Percentiles rank a stretch among this genome's conserved stretches.
Evolutionary conservation across 2,797 vertebrate genomes (phyloP).

Genomic region (Sardinella longiceps): DNA sequence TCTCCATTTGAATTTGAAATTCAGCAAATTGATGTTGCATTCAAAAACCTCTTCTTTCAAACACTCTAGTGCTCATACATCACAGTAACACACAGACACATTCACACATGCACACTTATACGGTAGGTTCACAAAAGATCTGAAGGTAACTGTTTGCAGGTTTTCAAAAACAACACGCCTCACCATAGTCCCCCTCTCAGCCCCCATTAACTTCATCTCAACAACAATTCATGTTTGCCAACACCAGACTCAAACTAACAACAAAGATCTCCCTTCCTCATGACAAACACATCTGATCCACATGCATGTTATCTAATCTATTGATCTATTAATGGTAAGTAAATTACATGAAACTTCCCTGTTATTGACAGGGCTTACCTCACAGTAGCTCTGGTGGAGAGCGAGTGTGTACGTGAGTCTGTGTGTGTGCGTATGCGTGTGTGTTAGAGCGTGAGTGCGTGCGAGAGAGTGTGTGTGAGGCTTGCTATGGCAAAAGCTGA

Average conservation of each 20-base stretch:
- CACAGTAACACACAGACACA: not conserved
- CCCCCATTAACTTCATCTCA: not conserved
- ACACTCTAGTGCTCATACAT: not conserved
- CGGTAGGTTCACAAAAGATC: not conserved
- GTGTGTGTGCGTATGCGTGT: slow-evolving; percentile 33
- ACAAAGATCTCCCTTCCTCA: not conserved
- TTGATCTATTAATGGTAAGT: slow-evolving; percentile 20
- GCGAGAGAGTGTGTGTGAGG: slow-evolving; percentile 30
- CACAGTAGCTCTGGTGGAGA: slow-evolving; percentile 38
- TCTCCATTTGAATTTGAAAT: not conserved
- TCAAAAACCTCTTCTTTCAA: not conserved
- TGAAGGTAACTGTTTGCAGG: not conserved
- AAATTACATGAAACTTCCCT: slow-evolving; percentile 29
- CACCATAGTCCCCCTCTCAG: not conserved
- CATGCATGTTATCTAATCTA: slow-evolving; percentile 33
- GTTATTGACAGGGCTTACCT: slow-evolving; percentile 45
- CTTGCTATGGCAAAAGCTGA: slow-evolving; percentile 31
- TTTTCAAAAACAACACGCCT: not conserved
- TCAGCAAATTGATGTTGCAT: not conserved
- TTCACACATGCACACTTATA: not conserved
- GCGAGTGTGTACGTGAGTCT: not conserved
- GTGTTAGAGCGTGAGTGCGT: slow-evolving; percentile 9
- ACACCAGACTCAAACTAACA: not conserved
- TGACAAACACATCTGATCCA: not conserved
- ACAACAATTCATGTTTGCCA: not conserved